phyloP scores from a whole-genome alignment of 2,888 invertebrate species.

The Proisotoma minuta region DNA sequence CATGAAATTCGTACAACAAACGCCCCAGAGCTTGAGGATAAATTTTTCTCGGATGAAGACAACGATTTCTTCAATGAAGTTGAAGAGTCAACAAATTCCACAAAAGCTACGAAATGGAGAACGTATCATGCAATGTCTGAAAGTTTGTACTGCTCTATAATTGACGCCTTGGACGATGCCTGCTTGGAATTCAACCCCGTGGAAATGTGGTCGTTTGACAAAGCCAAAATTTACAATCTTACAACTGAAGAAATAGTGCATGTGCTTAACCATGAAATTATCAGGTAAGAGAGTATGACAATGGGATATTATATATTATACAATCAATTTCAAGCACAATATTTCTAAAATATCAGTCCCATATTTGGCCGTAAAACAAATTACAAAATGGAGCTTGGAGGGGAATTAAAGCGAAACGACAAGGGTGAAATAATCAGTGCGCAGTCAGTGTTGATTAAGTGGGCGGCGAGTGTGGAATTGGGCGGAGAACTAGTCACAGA shows the following conservation, averaged over 20 bases:
- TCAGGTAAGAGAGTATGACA: conserved; percentile 50
- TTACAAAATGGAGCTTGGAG: conserved; percentile 62
- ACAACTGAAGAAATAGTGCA: conserved; percentile 61
- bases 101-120: background rate
- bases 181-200: conserved; percentile 64
- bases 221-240: conserved; percentile 56
- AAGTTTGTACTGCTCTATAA: conserved; percentile 61
- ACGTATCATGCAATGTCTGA: conserved; percentile 53
- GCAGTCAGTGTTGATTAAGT: conserved; percentile 59
- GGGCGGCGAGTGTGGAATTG: conserved; percentile 59
- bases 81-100: no score
- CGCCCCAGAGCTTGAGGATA: conserved; percentile 28
- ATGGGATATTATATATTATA: background rate
- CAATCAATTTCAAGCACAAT: background rate
- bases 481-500: conserved; percentile 63
- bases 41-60: conserved; percentile 19
- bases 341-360: conserved; percentile 54
- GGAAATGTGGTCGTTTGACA: conserved; percentile 66
- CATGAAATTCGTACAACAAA: conserved; percentile 22
- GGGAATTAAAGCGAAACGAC: conserved; percentile 55
- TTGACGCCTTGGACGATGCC: conserved; percentile 59
- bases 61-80: conserved; percentile 19
- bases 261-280: conserved; percentile 58
- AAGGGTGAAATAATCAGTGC: conserved; percentile 62
- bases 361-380: conserved; percentile 63